phyloP scores from a whole-genome alignment of 2,888 invertebrate species.

The Auanema sp. region DNA sequence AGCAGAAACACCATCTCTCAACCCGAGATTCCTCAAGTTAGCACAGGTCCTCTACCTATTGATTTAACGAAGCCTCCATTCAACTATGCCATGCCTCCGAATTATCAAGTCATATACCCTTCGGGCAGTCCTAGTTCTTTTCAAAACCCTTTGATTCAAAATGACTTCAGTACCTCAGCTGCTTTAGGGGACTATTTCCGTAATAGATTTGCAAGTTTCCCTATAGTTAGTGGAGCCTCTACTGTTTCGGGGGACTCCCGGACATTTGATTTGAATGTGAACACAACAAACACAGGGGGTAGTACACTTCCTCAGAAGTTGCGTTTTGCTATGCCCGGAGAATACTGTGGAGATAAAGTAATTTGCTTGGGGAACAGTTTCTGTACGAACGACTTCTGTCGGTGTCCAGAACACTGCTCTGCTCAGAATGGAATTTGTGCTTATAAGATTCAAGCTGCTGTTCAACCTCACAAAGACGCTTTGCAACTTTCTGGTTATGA shows the following conservation, averaged over 20 bases:
- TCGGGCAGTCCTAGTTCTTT: too few relatives aligned
- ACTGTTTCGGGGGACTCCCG: conserved; percentile 27
- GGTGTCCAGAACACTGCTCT: conserved; percentile 47
- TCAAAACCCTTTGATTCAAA: too few relatives aligned
- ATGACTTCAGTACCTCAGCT: too few relatives aligned
- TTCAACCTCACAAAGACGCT: conserved; percentile 6
- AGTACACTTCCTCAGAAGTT: conserved; percentile 17
- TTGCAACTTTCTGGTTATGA: not conserved
- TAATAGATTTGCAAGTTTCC: conserved; percentile 11
- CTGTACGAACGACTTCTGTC: conserved; percentile 51
- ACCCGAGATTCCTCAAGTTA: too few relatives aligned
- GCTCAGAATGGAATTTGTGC: conserved; percentile 54
- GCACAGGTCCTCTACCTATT: not conserved
- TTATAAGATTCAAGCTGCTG: not conserved
- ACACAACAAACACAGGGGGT: conserved; percentile 13
- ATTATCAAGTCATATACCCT: not conserved
- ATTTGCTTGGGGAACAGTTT: conserved; percentile 54
- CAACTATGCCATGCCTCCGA: not conserved
- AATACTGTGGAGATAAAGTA: conserved; percentile 48
- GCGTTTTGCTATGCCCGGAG: conserved; percentile 55
- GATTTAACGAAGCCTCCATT: conserved; percentile 8
- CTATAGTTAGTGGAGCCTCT: conserved; percentile 30
- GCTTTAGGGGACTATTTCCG: not conserved
- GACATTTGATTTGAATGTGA: not conserved
- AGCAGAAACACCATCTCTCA: too few relatives aligned